Evolutionary conservation across 2,888 invertebrate species (phyloP).

Genomic region (Tineola bisselliella): DNA sequence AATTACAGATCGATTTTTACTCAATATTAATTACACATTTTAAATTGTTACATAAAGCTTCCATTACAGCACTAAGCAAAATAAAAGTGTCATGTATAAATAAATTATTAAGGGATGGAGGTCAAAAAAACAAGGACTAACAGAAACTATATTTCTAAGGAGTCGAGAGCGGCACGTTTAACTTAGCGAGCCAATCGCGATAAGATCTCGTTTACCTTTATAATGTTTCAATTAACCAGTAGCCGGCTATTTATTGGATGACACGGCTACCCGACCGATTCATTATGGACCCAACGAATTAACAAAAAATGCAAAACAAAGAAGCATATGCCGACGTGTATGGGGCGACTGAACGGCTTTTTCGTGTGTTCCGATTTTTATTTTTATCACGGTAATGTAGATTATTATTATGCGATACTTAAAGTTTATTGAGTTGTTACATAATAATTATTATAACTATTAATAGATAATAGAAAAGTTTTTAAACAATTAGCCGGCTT

Average conservation of each 20-base stretch:
- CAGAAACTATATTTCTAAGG: neutral
- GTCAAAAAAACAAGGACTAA: neutral
- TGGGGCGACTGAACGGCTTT: neutral
- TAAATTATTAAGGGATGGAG: neutral
- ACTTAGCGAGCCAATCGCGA: constrained; percentile 23
- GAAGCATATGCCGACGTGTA: neutral
- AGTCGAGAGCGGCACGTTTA: constrained; percentile 2
- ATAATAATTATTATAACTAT: neutral
- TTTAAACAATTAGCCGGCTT: no score
- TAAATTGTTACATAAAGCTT: no score
- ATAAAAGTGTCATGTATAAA: no score
- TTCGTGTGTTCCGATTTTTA: neutral
- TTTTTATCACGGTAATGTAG: neutral
- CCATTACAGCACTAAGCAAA: no score
- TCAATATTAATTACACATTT: no score
- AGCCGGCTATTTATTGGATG: constrained; percentile 59
- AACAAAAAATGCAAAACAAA: constrained; percentile 13
- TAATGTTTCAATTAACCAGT: constrained; percentile 68
- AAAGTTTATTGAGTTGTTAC: no score
- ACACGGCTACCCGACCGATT: constrained; percentile 4
- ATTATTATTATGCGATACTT: no score
- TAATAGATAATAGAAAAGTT: constrained; percentile 14
- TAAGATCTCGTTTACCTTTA: constrained; percentile 44
- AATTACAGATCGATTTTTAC: no score
- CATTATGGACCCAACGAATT: constrained; percentile 10